phyloP scores from a whole-genome alignment of 2,888 invertebrate species.

The Drosophila stalkeri region DNA sequence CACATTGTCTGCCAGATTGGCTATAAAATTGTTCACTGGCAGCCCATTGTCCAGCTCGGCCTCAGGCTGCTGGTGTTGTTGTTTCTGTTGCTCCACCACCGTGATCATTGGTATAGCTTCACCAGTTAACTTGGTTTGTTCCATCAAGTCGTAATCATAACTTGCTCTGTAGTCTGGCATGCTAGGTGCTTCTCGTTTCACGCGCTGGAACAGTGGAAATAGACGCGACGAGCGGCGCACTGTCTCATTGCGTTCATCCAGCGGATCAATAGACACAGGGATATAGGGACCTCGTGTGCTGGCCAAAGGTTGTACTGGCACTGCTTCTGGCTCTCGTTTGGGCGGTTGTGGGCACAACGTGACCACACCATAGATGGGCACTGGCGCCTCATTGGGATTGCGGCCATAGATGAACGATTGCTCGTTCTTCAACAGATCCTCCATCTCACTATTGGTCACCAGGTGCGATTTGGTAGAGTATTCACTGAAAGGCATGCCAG shows the following conservation, averaged over 20 bases:
- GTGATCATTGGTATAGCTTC: slow-evolving; percentile 17
- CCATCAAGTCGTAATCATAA: slow-evolving; percentile 56
- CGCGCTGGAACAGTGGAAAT: slow-evolving; percentile 79
- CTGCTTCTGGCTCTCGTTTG: slow-evolving; percentile 15
- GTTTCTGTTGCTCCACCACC: background rate
- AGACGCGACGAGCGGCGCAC: slow-evolving; percentile 81
- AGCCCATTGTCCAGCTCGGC: slow-evolving; percentile 54
- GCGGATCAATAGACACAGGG: slow-evolving; percentile 82
- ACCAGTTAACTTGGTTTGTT: slow-evolving; percentile 42
- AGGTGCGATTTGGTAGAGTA: slow-evolving; percentile 86
- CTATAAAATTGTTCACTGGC: slow-evolving; percentile 83
- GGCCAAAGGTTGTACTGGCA: slow-evolving; percentile 26
- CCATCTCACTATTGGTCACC: slow-evolving; percentile 86
- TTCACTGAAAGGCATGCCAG: slow-evolving; percentile 79
- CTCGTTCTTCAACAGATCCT: slow-evolving; percentile 81
- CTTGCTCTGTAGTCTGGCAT: slow-evolving; percentile 40
- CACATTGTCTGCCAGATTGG: slow-evolving; percentile 84
- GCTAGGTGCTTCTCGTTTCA: slow-evolving; percentile 58
- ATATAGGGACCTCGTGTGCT: slow-evolving; percentile 82
- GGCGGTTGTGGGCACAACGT: slow-evolving; percentile 84
- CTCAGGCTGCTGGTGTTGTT: slow-evolving; percentile 17
- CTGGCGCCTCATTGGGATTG: slow-evolving; percentile 86
- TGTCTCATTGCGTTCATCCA: slow-evolving; percentile 73
- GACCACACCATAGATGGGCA: slow-evolving; percentile 88
- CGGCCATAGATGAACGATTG: slow-evolving; percentile 88